Evolutionary conservation across 2,113 vertebrate species (phyloP), one percentile per base, ranked within the genome.

Genomic region (Corvus moneduloides): DNA sequence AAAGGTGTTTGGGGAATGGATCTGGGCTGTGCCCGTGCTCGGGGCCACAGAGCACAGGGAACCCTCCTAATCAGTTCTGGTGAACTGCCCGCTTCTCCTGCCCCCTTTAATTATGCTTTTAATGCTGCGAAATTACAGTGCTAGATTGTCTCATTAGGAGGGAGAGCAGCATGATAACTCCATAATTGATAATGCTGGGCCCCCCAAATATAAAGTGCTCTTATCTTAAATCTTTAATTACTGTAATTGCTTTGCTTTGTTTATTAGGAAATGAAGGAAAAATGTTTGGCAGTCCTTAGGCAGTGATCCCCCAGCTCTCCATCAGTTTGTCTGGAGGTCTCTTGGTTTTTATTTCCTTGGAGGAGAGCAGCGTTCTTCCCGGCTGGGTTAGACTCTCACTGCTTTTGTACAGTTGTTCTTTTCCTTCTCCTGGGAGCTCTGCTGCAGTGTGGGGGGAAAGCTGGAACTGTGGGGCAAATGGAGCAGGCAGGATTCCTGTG

Each of bases 151-250:
- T 93, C 95, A 55, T 96, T 88, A 94, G 84, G 75, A 72, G 66
- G 56, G 84, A 91, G 79, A 93, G 16, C 80, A 71, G 48, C 39
- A 4, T 24, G 73, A 67, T 67, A 81, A 76, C 69, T 75, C 4
- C 41, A 3, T 66, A 75, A 93, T 79, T 90, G 96, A 94, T 86
- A 86, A 86, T 2, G 61, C 82, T 19, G 76, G 49, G 51, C 82
- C 84, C 93, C 95, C 96, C 87, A 94, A 80, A 94, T 71, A 77
- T 43, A 69, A 87, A 96, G 78, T 82, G 90, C 90, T 71, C 94
- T 92, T 95, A 93, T 95, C 90, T 91, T 67, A 35, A 74, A 95
- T 96, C 93, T 95, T 94, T 91, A 96, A 95, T 96, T 95, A 94
- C 75, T 56, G 74, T 94, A 91, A 95, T 96, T 92, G 77, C 94